These are phyloP conservation scores for Fragum whitleyi DNA, from an alignment of 2,888 invertebrate genomes.

Conservation along the genomic window DNA sequence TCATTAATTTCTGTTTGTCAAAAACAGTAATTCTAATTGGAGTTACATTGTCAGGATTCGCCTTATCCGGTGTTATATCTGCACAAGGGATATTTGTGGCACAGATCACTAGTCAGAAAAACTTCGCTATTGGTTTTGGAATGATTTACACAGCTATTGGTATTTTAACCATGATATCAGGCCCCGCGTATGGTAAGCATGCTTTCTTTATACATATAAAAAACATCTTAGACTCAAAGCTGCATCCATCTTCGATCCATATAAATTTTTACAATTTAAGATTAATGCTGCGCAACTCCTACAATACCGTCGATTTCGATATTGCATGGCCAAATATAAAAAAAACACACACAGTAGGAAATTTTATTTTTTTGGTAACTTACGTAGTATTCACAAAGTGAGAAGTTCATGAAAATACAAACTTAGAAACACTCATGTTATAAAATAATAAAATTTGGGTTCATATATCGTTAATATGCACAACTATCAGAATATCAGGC, in stretches of 20 bases:
- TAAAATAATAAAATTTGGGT: no score
- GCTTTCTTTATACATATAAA: background rate
- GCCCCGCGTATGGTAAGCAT: background rate
- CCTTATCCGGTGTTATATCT: constrained; percentile 1
- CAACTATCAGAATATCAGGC: no score
- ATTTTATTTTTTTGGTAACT: no score
- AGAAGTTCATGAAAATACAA: no score
- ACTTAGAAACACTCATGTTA: no score
- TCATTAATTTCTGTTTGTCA: background rate
- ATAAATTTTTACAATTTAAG: background rate
- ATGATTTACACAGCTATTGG: background rate
- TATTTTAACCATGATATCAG: background rate
- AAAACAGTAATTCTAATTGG: background rate
- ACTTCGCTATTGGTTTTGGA: constrained; percentile 2
- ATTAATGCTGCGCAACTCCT: background rate
- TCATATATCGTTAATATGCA: no score
- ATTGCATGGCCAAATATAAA: no score
- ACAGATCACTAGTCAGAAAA: background rate
- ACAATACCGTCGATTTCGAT: background rate
- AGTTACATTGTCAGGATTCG: background rate
- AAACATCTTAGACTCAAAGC: background rate
- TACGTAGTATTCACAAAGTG: no score
- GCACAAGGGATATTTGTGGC: background rate
- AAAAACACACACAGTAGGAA: no score
- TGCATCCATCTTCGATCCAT: background rate